Conservation (phyloP, 2,888 invertebrate species). For the Drosophila mimetica region DNA sequence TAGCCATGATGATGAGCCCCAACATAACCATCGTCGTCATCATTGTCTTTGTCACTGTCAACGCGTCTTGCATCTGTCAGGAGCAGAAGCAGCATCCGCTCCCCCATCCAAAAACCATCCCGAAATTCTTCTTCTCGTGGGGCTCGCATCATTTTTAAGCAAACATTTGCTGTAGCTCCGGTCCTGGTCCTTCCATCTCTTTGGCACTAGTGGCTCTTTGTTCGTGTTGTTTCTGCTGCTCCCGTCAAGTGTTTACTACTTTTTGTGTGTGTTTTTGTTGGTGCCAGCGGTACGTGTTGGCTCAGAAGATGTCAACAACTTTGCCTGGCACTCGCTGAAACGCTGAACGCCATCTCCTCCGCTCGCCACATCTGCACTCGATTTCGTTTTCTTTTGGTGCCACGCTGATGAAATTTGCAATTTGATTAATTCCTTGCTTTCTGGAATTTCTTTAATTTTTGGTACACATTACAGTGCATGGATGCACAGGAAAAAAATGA, state of each 20-base stretch:
- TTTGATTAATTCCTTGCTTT: conserved; percentile 37
- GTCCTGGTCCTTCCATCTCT: conserved; percentile 12
- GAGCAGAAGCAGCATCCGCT: conserved; percentile 20
- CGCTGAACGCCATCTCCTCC: background rate
- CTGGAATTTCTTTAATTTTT: conserved; percentile 20
- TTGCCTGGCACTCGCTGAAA: conserved; percentile 33
- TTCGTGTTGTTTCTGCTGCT: conserved; percentile 14
- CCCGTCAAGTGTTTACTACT: conserved; percentile 62
- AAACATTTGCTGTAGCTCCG: conserved; percentile 42
- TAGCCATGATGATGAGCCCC: conserved; percentile 22
- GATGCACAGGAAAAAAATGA: background rate
- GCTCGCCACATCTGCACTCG: conserved; percentile 38
- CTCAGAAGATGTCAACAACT: conserved; percentile 75
- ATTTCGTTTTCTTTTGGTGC: conserved; percentile 35
- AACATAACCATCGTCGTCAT: conserved; percentile 47
- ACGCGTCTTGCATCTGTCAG: conserved; percentile 67
- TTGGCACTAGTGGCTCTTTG: conserved; percentile 34
- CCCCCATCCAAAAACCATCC: conserved; percentile 4
- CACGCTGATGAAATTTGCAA: conserved; percentile 59
- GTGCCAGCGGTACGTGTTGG: conserved; percentile 67
- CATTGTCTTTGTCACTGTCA: conserved; percentile 74
- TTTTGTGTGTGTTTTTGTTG: conserved; percentile 45
- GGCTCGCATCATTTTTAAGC: conserved; percentile 52
- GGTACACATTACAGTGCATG: conserved; percentile 11
- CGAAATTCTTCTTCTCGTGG: conserved; percentile 18